phyloP scores from a whole-genome alignment of 2,888 invertebrate genomes.

The Caenorhabditis auriculariae region DNA sequence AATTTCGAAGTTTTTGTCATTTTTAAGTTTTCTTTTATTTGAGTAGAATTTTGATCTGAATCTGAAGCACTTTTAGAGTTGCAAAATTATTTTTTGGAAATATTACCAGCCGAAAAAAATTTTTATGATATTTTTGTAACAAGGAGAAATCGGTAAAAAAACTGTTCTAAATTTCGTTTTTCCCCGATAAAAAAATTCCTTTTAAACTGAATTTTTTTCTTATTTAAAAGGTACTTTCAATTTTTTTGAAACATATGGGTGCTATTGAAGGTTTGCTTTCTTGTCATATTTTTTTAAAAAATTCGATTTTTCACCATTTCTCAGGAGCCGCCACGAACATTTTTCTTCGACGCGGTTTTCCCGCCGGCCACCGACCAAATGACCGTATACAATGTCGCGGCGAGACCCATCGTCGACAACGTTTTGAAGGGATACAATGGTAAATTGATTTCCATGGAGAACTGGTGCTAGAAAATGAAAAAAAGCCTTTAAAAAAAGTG shows the following conservation, averaged over 20 bases:
- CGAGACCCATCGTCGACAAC: slow-evolving; percentile 92
- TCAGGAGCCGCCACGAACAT: slow-evolving; percentile 76
- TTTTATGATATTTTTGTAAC: not conserved
- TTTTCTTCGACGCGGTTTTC: slow-evolving; percentile 93
- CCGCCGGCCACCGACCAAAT: slow-evolving; percentile 78
- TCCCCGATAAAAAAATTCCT: too few species aligned
- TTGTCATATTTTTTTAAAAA: not conserved
- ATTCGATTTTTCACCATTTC: not conserved
- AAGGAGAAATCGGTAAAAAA: not conserved
- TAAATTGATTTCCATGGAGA: slow-evolving; percentile 66
- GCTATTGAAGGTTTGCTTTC: not conserved
- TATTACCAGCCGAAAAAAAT: too few species aligned
- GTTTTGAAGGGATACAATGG: slow-evolving; percentile 95
- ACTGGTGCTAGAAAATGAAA: not conserved
- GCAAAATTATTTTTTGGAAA: not conserved
- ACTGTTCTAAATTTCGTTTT: too few species aligned
- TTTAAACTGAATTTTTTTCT: too few species aligned
- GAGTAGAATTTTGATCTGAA: not conserved
- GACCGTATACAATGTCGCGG: slow-evolving; percentile 93
- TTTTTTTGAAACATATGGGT: not conserved
- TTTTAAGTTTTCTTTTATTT: not conserved
- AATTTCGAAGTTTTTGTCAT: not conserved
- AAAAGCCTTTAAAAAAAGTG: not conserved
- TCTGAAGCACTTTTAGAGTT: not conserved
- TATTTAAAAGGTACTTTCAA: too few species aligned